phyloP scores from a whole-genome alignment of 2,113 vertebrate genomes.

The Tinamus guttatus region DNA sequence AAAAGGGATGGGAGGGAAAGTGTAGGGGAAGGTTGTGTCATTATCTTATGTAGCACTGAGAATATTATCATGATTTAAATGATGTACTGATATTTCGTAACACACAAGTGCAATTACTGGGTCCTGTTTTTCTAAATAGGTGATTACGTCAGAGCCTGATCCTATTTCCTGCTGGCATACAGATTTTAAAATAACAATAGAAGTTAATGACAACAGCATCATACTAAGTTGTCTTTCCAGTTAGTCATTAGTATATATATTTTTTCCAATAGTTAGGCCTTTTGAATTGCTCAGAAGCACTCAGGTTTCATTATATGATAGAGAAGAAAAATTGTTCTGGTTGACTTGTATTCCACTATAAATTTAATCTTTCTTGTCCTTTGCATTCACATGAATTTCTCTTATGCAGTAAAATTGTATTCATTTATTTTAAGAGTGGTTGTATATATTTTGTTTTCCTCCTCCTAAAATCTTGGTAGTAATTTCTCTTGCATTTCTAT shows the following conservation, averaged over 20 bases:
- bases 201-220: background rate
- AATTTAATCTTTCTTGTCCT: background rate
- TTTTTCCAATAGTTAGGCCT: background rate
- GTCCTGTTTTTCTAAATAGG: background rate
- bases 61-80: background rate
- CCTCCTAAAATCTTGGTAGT: background rate
- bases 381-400: background rate
- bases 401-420: background rate
- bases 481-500: background rate
- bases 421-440: background rate
- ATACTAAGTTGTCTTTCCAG: background rate
- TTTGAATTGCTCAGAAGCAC: background rate
- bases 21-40: background rate
- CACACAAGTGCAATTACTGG: background rate
- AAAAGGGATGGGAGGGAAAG: background rate
- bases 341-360: background rate
- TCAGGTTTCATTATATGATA: background rate
- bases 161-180: background rate
- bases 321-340: background rate
- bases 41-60: background rate
- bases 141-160: conserved; percentile 7
- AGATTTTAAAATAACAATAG: background rate
- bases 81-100: background rate
- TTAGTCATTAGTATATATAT: background rate
- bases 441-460: no score